phyloP scores from a whole-genome alignment of 2,888 invertebrate species.

The Eupeodes latifasciatus region DNA sequence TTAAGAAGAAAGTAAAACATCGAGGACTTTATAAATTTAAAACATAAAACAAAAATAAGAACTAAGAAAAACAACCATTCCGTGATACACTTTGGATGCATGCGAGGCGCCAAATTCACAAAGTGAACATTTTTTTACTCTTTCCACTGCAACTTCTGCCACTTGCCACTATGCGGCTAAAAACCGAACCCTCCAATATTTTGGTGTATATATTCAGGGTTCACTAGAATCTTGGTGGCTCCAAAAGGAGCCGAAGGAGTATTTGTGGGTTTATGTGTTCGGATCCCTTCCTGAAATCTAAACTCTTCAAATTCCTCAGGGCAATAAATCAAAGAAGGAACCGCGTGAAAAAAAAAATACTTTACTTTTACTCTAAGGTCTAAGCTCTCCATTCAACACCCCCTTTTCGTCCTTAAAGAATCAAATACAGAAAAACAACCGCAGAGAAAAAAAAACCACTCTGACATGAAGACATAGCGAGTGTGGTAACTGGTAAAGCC shows the following conservation, averaged over 20 bases:
- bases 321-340: slow-evolving; percentile 70
- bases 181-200: not conserved
- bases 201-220: not conserved
- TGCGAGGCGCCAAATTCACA: slow-evolving; percentile 74
- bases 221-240: not conserved
- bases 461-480: not conserved
- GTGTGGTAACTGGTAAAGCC: not conserved
- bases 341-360: slow-evolving; percentile 59
- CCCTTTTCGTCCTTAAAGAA: not conserved
- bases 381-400: not conserved
- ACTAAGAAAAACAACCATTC: slow-evolving; percentile 56
- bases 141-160: not conserved
- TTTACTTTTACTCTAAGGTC: slow-evolving; percentile 41
- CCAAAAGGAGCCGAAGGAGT: not conserved
- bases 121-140: slow-evolving; percentile 52
- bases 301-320: slow-evolving; percentile 64
- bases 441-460: not conserved
- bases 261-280: slow-evolving; percentile 44
- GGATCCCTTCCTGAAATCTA: slow-evolving; percentile 49
- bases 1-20: not conserved
- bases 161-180: not conserved
- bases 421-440: not conserved
- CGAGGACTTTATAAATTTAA: not conserved
- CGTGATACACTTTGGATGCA: slow-evolving; percentile 73
- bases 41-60: slow-evolving; percentile 35